Evolutionary conservation across 2,888 invertebrate species (phyloP).

Genomic region (Adineta ricciae): DNA sequence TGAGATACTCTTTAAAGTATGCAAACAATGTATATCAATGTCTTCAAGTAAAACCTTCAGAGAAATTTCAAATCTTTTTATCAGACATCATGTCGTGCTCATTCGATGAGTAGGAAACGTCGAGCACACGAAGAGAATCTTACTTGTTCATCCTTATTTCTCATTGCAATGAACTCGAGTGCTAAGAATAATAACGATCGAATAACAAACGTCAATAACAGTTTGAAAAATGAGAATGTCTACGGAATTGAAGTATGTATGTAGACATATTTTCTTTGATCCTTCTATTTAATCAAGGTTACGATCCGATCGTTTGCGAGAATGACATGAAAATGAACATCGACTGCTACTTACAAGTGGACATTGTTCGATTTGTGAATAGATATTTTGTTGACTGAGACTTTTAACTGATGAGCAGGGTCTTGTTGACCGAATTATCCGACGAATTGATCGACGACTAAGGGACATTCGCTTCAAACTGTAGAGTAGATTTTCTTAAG

Average conservation of each 20-base stretch:
- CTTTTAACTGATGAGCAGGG: neutral
- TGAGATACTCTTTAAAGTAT: neutral
- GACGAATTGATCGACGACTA: neutral
- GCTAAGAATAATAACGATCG: neutral
- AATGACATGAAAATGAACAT: neutral
- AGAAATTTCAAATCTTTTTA: neutral
- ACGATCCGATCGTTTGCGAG: neutral
- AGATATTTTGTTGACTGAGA: constrained; percentile 1
- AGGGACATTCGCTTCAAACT: neutral
- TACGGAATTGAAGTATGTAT: neutral
- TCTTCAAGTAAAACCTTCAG: neutral
- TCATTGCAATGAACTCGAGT: neutral
- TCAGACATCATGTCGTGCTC: neutral
- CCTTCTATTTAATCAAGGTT: neutral
- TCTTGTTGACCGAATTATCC: neutral
- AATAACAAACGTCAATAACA: neutral
- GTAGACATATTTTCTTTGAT: neutral
- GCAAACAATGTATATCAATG: neutral
- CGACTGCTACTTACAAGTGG: neutral
- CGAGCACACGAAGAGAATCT: neutral
- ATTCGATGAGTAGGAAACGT: neutral
- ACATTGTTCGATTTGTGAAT: neutral
- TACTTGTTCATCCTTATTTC: neutral
- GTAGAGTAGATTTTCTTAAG: neutral
- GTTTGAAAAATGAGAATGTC: neutral